phyloP scores from a whole-genome alignment of 1,140 invertebrate genomes.

The Ptiloglossa arizonensis region DNA sequence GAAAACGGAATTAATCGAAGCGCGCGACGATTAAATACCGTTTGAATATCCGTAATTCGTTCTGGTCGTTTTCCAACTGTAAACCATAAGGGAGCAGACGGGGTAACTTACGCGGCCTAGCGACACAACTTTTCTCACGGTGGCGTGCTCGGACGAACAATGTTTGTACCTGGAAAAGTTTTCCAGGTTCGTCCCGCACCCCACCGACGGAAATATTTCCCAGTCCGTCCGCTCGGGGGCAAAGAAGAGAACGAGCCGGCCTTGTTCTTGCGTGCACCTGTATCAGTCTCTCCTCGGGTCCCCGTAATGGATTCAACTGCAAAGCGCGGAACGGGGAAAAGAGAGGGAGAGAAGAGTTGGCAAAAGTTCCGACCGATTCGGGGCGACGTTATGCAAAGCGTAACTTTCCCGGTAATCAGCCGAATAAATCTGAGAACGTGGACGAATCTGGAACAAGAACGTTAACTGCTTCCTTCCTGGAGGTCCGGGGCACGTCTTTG shows the following conservation, averaged over 20 bases:
- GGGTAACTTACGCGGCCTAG: conserved; percentile 9
- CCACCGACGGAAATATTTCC: conserved; percentile 16
- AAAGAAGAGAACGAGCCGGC: conserved; percentile 18
- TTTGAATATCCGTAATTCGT: too few relatives aligned
- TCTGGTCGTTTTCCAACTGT: too few relatives aligned
- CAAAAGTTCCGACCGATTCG: conserved; percentile 24
- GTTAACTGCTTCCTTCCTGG: neutral
- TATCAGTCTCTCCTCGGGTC: conserved; percentile 35
- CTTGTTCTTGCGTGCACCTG: conserved; percentile 17
- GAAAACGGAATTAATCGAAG: too few relatives aligned
- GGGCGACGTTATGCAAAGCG: conserved; percentile 17
- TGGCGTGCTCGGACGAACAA: conserved; percentile 12
- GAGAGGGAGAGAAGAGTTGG: conserved; percentile 32
- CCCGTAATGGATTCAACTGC: conserved; percentile 45
- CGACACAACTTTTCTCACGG: conserved; percentile 28
- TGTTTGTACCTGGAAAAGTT: conserved; percentile 47
- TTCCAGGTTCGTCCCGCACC: neutral
- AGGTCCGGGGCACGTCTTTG: neutral
- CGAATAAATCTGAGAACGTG: conserved; percentile 29
- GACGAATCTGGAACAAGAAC: neutral
- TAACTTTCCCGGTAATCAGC: conserved; percentile 42
- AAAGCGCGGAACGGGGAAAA: conserved; percentile 9
- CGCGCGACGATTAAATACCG: too few relatives aligned
- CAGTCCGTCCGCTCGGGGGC: neutral
- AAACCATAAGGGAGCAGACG: conserved; percentile 37